Conservation (phyloP, 2,797 vertebrate genomes). For the Sorex maritimensis region DNA sequence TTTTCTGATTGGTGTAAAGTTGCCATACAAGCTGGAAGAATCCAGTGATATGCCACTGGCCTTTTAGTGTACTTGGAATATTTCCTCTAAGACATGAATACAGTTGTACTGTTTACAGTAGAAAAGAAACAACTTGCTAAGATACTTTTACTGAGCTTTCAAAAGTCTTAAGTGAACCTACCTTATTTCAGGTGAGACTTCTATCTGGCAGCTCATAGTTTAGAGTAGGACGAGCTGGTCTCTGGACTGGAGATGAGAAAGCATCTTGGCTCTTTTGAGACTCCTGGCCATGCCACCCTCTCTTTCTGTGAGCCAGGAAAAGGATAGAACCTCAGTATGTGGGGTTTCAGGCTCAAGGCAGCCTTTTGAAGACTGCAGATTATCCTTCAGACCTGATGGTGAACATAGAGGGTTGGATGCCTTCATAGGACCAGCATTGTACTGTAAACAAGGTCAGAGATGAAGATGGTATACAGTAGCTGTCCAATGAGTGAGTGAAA, state of each 20-base stretch:
- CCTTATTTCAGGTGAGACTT: too few relatives aligned
- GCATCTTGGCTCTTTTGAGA: background rate
- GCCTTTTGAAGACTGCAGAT: fast-evolving
- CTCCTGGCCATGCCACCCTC: background rate
- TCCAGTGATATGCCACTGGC: background rate
- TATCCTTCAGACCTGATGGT: background rate
- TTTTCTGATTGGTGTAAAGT: background rate
- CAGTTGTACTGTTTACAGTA: background rate
- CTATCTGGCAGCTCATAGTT: background rate
- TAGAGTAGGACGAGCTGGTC: background rate
- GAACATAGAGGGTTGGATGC: background rate
- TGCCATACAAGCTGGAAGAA: background rate
- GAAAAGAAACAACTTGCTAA: background rate
- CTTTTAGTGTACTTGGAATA: background rate
- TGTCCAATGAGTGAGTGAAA: background rate
- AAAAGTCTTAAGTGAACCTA: background rate
- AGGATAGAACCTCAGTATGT: fast-evolving
- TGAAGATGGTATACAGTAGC: background rate
- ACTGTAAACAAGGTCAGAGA: too few relatives aligned
- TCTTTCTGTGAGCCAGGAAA: background rate
- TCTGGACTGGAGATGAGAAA: background rate
- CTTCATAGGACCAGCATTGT: background rate
- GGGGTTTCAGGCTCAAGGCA: background rate
- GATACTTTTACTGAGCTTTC: background rate
- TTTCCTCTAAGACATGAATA: conserved; percentile 6